Conservation (phyloP, 1,140 invertebrate species). For the Drosophila bipectinata region DNA sequence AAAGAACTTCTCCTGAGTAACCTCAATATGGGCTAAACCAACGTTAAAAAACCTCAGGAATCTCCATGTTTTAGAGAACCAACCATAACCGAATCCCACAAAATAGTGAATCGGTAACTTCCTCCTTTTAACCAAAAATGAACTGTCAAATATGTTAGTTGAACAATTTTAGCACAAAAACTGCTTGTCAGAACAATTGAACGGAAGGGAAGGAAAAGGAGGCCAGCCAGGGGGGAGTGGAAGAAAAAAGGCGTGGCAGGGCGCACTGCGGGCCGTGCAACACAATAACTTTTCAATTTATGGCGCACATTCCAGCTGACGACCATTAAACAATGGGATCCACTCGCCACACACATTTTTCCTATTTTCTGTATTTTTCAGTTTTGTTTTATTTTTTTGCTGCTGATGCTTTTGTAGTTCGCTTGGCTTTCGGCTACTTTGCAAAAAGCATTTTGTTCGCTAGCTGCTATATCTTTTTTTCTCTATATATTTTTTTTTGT, state of each 20-base stretch:
- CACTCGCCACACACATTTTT: slow-evolving; percentile 54
- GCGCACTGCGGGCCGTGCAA: slow-evolving; percentile 45
- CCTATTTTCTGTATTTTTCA: slow-evolving; percentile 67
- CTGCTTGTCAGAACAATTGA: slow-evolving; percentile 70
- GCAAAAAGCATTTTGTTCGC: slow-evolving; percentile 73
- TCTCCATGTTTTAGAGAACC: not conserved
- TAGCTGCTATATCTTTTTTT: slow-evolving; percentile 38
- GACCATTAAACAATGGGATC: slow-evolving; percentile 78
- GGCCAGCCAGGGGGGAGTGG: slow-evolving; percentile 1
- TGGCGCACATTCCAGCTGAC: slow-evolving; percentile 80
- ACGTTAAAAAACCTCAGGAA: not conserved
- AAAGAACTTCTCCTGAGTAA: too few relatives aligned
- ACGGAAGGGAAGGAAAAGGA: slow-evolving; percentile 13
- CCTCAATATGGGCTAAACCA: too few relatives aligned
- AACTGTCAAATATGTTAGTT: slow-evolving; percentile 82
- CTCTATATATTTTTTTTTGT: slow-evolving; percentile 24
- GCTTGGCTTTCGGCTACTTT: slow-evolving; percentile 75
- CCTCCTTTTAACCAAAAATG: slow-evolving; percentile 70
- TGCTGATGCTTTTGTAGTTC: slow-evolving; percentile 20
- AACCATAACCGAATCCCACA: not conserved
- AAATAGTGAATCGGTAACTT: slow-evolving; percentile 45
- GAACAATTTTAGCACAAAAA: slow-evolving; percentile 68
- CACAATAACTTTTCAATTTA: slow-evolving; percentile 82
- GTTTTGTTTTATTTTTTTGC: slow-evolving; percentile 53
- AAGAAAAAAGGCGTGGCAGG: slow-evolving; percentile 20